Evolutionary conservation across 92 coral and sea anemone species (phyloP).

Genomic region (Zoanthus solanderi): DNA sequence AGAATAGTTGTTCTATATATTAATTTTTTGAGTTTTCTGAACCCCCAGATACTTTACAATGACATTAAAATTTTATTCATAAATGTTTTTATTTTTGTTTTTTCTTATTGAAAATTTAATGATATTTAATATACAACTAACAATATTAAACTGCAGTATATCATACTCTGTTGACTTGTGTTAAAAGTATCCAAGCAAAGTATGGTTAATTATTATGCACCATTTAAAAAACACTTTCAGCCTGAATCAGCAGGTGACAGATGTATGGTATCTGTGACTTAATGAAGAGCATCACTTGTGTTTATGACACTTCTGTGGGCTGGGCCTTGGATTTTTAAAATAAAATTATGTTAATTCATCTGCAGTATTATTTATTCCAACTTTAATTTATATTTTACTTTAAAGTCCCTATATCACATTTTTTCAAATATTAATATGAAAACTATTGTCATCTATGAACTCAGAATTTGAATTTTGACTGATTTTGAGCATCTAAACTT

Average conservation of each 20-base stretch:
- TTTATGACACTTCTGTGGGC: constrained; percentile 11
- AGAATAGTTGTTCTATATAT: not conserved
- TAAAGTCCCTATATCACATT: not conserved
- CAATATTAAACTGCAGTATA: constrained; percentile 2
- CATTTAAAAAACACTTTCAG: not conserved
- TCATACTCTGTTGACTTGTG: not conserved
- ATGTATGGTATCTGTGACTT: constrained; percentile 1
- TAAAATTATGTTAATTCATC: not conserved
- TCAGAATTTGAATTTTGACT: no score
- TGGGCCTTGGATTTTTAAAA: not conserved
- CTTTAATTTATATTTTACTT: not conserved
- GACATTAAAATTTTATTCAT: not conserved
- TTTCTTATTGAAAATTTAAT: not conserved
- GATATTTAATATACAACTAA: not conserved
- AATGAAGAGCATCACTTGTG: constrained; percentile 4
- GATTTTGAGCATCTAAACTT: no score
- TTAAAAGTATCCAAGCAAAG: not conserved
- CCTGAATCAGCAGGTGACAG: not conserved
- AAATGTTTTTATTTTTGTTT: not conserved
- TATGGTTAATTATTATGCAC: not conserved
- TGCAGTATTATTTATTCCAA: not conserved
- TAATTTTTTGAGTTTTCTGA: not conserved
- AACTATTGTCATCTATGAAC: no score
- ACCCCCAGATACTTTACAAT: not conserved
- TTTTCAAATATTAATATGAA: not conserved